phyloP scores from a whole-genome alignment of 2,797 vertebrate species.

The Dallia pectoralis region DNA sequence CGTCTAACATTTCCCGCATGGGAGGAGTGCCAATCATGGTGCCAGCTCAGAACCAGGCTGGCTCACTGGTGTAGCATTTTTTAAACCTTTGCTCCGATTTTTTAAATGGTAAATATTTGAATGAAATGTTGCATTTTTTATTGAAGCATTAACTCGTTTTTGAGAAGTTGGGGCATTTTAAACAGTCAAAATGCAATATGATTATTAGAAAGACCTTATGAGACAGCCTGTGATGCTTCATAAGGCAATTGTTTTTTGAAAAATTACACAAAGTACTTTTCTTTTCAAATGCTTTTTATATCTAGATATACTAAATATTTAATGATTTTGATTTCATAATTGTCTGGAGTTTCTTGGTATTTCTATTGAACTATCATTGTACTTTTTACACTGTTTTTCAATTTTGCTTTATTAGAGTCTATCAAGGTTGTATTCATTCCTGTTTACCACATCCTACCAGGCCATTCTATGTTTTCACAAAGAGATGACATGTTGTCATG shows the following conservation, averaged over 20 bases:
- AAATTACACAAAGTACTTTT: slow-evolving; percentile 13
- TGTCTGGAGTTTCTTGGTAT: slow-evolving; percentile 39
- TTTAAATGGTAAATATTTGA: slow-evolving; percentile 22
- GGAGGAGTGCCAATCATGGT: slow-evolving; percentile 91
- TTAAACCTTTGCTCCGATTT: not conserved
- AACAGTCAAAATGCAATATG: not conserved
- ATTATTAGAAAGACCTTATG: slow-evolving; percentile 27
- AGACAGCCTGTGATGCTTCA: slow-evolving; percentile 37
- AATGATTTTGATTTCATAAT: slow-evolving; percentile 56
- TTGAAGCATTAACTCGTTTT: slow-evolving; percentile 15
- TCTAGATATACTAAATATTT: slow-evolving; percentile 50
- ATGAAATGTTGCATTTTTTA: slow-evolving; percentile 10
- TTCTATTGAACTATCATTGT: slow-evolving; percentile 23
- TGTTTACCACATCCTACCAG: not conserved
- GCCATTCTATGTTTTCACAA: not conserved
- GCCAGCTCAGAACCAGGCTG: slow-evolving; percentile 89
- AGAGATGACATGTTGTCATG: not conserved
- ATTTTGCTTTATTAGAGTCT: slow-evolving; percentile 16
- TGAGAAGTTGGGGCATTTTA: slow-evolving; percentile 12
- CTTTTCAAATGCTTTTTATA: slow-evolving; percentile 43
- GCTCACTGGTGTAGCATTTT: slow-evolving; percentile 85
- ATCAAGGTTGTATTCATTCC: not conserved
- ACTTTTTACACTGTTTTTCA: slow-evolving; percentile 32
- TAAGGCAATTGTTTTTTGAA: not conserved
- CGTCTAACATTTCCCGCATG: slow-evolving; percentile 82